phyloP scores from a whole-genome alignment of 2,888 invertebrate species.

The Rotaria macrura region DNA sequence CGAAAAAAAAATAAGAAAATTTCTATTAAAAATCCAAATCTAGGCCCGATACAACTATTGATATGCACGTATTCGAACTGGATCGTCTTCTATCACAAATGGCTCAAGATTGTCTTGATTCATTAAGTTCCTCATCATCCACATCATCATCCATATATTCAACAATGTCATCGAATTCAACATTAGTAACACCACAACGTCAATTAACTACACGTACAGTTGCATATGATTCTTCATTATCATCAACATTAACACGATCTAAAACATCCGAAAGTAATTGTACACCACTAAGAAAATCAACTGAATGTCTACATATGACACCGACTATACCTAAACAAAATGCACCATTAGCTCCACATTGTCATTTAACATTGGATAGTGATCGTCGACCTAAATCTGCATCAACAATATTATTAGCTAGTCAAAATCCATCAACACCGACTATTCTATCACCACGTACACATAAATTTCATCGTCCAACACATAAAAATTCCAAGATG shows the following conservation, averaged over 20 bases:
- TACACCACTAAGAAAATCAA: constrained; percentile 6
- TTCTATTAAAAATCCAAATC: background rate
- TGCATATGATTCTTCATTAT: background rate
- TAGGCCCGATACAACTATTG: background rate
- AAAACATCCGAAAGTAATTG: background rate
- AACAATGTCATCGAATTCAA: background rate
- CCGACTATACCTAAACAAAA: background rate
- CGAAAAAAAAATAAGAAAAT: background rate
- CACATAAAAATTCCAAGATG: background rate
- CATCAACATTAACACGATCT: background rate
- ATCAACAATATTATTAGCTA: background rate
- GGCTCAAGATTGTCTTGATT: constrained; percentile 7
- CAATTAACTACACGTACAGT: background rate
- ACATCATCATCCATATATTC: background rate
- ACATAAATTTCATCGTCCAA: background rate
- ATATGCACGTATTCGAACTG: constrained; percentile 1
- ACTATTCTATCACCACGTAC: background rate
- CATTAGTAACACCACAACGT: background rate
- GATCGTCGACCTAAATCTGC: background rate
- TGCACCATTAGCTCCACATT: background rate
- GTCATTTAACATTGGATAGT: background rate
- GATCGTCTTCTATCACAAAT: constrained; percentile 9
- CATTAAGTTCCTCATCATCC: background rate
- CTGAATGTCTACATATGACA: background rate
- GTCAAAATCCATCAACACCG: background rate